phyloP scores from a whole-genome alignment of 2,888 invertebrate genomes.

The Labia minor region DNA sequence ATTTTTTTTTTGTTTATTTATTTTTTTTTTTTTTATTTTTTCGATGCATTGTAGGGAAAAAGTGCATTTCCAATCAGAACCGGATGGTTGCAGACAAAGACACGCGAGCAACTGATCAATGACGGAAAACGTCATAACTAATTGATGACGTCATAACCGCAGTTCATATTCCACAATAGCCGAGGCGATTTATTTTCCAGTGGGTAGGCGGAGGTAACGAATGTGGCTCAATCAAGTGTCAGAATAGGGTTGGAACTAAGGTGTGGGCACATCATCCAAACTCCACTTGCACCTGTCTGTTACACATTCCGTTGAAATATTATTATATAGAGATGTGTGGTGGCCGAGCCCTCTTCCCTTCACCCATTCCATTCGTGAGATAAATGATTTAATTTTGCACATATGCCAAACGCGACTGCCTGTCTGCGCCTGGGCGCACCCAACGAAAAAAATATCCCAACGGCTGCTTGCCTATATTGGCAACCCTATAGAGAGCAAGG shows the following conservation, averaged over 20 bases:
- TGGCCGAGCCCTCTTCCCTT: not conserved
- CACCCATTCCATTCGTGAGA: not conserved
- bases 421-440: not conserved
- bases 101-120: conserved; percentile 3
- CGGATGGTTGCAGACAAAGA: not conserved
- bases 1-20: not conserved
- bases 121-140: conserved; percentile 7
- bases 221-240: conserved; percentile 13
- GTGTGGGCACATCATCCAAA: not conserved
- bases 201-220: conserved; percentile 8
- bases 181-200: conserved; percentile 8
- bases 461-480: not conserved
- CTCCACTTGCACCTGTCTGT: conserved; percentile 13
- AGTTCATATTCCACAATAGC: conserved; percentile 7
- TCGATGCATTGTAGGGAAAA: not conserved
- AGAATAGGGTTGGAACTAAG: conserved; percentile 13
- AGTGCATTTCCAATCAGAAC: not conserved
- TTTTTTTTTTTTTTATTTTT: not conserved
- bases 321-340: conserved; percentile 13
- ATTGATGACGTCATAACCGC: conserved; percentile 13
- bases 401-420: conserved; percentile 4
- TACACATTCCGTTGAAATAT: conserved; percentile 13
- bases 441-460: not conserved
- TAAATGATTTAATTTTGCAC: conserved; percentile 13
- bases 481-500: not conserved